Percentiles rank a stretch among this genome's conserved stretches.
These are phyloP conservation scores for Netelia virgata DNA, from an alignment of 2,888 invertebrate genomes.

Conservation along the genomic window DNA sequence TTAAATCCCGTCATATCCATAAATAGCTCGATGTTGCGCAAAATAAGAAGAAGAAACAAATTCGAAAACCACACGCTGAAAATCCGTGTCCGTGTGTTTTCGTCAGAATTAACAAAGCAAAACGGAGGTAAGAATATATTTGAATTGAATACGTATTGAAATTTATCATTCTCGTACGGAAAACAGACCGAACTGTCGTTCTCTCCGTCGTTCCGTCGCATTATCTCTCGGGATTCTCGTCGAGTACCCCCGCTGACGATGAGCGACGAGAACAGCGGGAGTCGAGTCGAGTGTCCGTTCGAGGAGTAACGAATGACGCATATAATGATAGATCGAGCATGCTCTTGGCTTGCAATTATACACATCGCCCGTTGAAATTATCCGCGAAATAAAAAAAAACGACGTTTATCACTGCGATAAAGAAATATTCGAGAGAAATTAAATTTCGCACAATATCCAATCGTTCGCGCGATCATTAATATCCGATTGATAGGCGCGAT, in stretches of 20 bases:
- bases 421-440: background rate
- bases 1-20: too few species aligned
- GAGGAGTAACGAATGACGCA: constrained; percentile 65
- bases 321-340: constrained; percentile 54
- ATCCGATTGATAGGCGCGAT: background rate
- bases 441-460: background rate
- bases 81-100: constrained; percentile 42
- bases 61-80: background rate
- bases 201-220: constrained; percentile 33
- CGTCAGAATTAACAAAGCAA: constrained; percentile 66
- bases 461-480: background rate
- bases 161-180: constrained; percentile 78
- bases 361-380: constrained; percentile 8
- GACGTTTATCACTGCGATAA: constrained; percentile 23
- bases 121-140: constrained; percentile 72
- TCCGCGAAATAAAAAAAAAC: background rate
- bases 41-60: too few species aligned
- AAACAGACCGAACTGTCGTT: constrained; percentile 66
- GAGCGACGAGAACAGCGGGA: background rate
- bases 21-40: too few species aligned
- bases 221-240: constrained; percentile 42
- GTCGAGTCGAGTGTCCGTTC: constrained; percentile 54
- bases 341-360: constrained; percentile 43
- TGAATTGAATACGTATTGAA: constrained; percentile 79
- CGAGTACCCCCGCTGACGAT: background rate